Evolutionary conservation across 2,888 invertebrate genomes (phyloP), one percentile per base, ranked within the genome.

Genomic region (Orchesella flavescens): DNA sequence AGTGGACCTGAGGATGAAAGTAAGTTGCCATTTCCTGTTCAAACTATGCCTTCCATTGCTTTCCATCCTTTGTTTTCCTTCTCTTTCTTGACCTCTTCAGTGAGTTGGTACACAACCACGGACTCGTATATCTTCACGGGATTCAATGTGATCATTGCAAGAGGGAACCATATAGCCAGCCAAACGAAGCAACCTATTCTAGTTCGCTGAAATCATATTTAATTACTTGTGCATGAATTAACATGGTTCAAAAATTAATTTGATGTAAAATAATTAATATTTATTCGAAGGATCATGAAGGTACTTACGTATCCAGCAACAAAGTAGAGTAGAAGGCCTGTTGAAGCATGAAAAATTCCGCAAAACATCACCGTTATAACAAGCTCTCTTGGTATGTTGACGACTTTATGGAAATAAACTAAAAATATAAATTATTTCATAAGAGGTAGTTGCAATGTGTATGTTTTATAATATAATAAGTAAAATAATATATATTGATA

Each of bases 281-380:
- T 63, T 63, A 12, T 21, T 21, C 21, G 19, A n/a, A 46, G 59
- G 7, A 10, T 46, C 46, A 9, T 9, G 46, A 10, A 43, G 10
- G 12, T 7, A n/a, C 44, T 57, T 66, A 80, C 80, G 34, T 15
- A 73, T 13, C 80, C 80, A 43, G 73, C 66, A n/a, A 46, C 10
- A 34, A 66, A 73, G 49, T 73, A 80, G 1, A 80, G 49, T 12
- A 63, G 12, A 21, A 80, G 43, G 2, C 66, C 73, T 15, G 44
- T 59, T 4, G 59, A 13, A 10, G 66, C 74, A 15, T 65, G 34
- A 57, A 66, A 80, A 34, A 49, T 57, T 0, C 66, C 80, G 13
- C 53, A 19, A 23, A 23, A 15, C 0, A 55, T 19, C 17, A 63
- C n/a, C 1, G 72, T 44, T 9, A 71, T 72, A 13, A 79, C 49